A percentile compares a stretch with the other conserved stretches of the same genome.
Evolutionary conservation across 2,113 vertebrate species (phyloP).

Genomic region (Lanius collurio): DNA sequence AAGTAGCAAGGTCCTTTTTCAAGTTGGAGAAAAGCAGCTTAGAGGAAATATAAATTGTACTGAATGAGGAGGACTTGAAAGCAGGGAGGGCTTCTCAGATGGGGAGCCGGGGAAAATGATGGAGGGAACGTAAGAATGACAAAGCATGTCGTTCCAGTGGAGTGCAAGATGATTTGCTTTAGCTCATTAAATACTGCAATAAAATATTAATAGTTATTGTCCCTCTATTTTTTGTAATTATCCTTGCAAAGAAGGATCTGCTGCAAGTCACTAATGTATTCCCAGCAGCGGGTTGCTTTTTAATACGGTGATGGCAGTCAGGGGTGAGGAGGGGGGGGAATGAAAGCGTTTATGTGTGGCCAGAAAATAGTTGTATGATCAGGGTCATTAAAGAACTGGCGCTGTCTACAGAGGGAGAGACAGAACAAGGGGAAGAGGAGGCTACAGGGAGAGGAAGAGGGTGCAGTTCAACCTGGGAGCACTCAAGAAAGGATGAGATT

Average conservation of each 20-base stretch:
- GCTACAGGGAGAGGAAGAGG: background rate
- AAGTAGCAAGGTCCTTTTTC: conserved; percentile 31
- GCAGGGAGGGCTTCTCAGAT: conserved; percentile 53
- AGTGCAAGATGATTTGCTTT: conserved; percentile 72
- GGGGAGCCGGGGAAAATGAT: conserved; percentile 39
- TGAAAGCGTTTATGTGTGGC: conserved; percentile 57
- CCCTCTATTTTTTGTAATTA: conserved; percentile 80
- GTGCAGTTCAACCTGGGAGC: background rate
- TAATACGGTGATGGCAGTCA: conserved; percentile 54
- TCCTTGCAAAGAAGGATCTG: conserved; percentile 72
- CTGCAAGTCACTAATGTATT: conserved; percentile 74
- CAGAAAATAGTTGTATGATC: conserved; percentile 66
- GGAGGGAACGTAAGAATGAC: conserved; percentile 64
- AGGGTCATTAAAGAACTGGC: conserved; percentile 30
- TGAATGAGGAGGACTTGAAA: conserved; percentile 20
- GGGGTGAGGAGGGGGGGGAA: background rate
- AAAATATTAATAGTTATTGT: conserved; percentile 82
- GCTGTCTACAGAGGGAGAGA: background rate
- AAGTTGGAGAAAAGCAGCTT: conserved; percentile 30
- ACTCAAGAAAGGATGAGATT: background rate
- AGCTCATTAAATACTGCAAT: conserved; percentile 77
- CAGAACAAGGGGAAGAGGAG: background rate
- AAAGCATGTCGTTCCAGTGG: conserved; percentile 68
- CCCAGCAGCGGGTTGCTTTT: conserved; percentile 73
- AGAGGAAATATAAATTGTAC: conserved; percentile 45